Conservation (phyloP, 2,797 vertebrate species). For the Ibycter americanus region DNA sequence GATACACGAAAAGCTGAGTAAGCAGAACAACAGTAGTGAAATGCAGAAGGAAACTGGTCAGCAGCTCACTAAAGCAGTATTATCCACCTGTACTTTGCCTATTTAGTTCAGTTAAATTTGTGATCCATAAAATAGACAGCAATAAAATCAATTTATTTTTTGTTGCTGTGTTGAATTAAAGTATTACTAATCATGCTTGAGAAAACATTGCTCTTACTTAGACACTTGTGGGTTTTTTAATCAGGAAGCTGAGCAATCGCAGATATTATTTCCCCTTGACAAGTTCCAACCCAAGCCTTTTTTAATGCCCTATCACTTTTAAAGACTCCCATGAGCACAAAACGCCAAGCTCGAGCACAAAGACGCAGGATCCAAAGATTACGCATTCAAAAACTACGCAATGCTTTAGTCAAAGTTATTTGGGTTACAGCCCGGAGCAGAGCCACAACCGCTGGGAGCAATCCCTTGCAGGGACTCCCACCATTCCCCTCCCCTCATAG, state of each 20-base stretch:
- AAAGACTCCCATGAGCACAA: not conserved
- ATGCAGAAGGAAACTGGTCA: slow-evolving; percentile 43
- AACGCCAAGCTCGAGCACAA: not conserved
- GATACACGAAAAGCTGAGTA: slow-evolving; percentile 43
- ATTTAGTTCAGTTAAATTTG: slow-evolving; percentile 70
- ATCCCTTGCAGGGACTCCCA: not conserved
- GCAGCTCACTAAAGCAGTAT: slow-evolving; percentile 23
- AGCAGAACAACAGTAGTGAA: slow-evolving; percentile 49
- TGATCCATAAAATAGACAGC: slow-evolving; percentile 63
- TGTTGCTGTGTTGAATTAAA: slow-evolving; percentile 48
- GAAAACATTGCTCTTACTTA: not conserved
- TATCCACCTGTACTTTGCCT: slow-evolving; percentile 51
- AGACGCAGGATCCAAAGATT: not conserved
- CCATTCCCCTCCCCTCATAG: accelerated
- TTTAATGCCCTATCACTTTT: not conserved
- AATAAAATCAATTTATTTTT: slow-evolving; percentile 54
- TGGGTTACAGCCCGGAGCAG: not conserved
- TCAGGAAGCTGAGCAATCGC: slow-evolving; percentile 5
- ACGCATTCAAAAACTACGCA: accelerated
- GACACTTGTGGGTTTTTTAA: not conserved
- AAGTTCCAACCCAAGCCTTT: not conserved
- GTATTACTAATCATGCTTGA: slow-evolving; percentile 48
- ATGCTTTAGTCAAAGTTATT: not conserved
- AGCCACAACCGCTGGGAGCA: not conserved
- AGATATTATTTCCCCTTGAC: slow-evolving; percentile 16